These are phyloP conservation scores for Bimastos eiseni DNA, from an alignment of 2,888 invertebrate species.

Conservation along the genomic window DNA sequence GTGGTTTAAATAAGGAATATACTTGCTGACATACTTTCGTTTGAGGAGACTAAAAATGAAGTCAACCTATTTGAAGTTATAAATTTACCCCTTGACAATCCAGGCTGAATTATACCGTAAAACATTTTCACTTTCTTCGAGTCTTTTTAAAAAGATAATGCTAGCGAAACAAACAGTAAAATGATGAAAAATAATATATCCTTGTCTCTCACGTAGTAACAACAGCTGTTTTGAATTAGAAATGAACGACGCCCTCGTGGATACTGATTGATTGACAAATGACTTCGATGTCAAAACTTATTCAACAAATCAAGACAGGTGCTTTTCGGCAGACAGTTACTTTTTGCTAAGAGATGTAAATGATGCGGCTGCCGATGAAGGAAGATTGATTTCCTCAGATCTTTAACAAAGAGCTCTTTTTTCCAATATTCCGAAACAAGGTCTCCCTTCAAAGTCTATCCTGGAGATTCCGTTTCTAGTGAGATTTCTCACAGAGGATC, in stretches of 20 bases:
- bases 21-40: no score
- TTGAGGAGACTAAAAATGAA: no score
- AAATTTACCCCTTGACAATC: no score
- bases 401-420: no score
- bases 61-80: no score
- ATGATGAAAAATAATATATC: neutral
- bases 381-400: neutral
- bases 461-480: no score
- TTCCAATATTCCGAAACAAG: no score
- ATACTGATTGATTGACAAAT: neutral
- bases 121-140: neutral
- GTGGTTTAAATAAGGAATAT: no score
- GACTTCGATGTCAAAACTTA: neutral
- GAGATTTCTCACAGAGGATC: no score
- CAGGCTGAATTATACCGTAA: no score
- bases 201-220: neutral
- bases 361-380: neutral
- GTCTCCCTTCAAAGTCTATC: no score
- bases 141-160: neutral
- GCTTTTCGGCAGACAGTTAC: neutral
- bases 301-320: neutral
- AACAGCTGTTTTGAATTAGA: neutral
- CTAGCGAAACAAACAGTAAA: no score
- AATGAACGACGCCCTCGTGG: neutral
- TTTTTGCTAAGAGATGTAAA: neutral